phyloP scores from a whole-genome alignment of 2,113 vertebrate genomes.

The Rhinoptilus africanus region DNA sequence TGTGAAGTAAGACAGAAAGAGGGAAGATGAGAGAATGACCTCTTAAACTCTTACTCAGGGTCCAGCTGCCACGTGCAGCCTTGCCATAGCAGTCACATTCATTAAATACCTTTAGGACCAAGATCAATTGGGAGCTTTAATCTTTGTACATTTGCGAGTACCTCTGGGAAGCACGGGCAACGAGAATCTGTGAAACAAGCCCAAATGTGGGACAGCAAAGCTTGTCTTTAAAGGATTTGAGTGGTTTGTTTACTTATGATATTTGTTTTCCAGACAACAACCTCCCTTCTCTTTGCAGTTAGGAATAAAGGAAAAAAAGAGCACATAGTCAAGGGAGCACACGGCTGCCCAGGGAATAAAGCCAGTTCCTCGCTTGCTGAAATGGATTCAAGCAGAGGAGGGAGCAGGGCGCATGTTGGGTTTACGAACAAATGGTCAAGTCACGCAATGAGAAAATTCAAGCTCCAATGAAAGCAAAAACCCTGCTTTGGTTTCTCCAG shows the following conservation, averaged over 20 bases:
- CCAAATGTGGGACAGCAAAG: slow-evolving; percentile 20
- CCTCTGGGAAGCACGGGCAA: neutral
- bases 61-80: neutral
- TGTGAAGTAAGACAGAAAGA: neutral
- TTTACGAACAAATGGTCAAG: slow-evolving; percentile 15
- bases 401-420: neutral
- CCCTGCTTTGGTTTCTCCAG: slow-evolving; percentile 37
- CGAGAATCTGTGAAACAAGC: neutral
- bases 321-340: neutral
- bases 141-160: neutral
- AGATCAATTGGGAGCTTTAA: neutral
- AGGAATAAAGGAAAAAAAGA: slow-evolving; percentile 36
- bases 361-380: slow-evolving; percentile 27
- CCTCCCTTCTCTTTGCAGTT: slow-evolving; percentile 21
- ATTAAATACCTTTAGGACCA: neutral
- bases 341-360: slow-evolving; percentile 19
- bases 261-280: slow-evolving; percentile 23
- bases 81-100: neutral
- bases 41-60: neutral
- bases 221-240: slow-evolving; percentile 29
- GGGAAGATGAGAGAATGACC: neutral
- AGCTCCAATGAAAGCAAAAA: slow-evolving; percentile 50
- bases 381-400: slow-evolving; percentile 1
- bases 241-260: slow-evolving; percentile 42
- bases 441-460: slow-evolving; percentile 49